Percentiles rank a stretch among this genome's conserved stretches.
These are phyloP conservation scores for Pseudoips prasinana DNA, from an alignment of 2,888 invertebrate genomes.

Conservation along the genomic window DNA sequence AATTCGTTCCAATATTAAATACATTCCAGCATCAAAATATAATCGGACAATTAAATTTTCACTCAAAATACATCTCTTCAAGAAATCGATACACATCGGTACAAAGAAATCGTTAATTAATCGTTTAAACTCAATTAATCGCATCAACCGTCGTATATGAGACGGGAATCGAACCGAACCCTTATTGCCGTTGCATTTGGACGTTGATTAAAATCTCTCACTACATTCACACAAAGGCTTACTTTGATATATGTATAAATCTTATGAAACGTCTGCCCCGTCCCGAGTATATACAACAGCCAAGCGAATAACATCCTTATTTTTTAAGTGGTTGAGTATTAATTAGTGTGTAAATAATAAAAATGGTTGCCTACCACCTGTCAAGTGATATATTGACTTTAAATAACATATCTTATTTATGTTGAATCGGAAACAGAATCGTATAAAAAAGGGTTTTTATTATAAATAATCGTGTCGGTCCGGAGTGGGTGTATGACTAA, in stretches of 20 bases:
- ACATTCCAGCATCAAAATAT: not conserved
- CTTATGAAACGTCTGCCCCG: conserved; percentile 67
- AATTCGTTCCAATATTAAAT: conserved; percentile 20
- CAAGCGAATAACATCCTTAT: conserved; percentile 44
- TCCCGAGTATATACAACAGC: conserved; percentile 44
- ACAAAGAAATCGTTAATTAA: conserved; percentile 45
- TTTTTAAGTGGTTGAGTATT: conserved; percentile 32
- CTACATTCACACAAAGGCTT: conserved; percentile 75
- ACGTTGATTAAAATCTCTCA: conserved; percentile 80
- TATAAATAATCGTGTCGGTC: conserved; percentile 69
- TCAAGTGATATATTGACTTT: conserved; percentile 81
- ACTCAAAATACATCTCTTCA: conserved; percentile 24
- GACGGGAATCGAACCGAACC: conserved; percentile 47
- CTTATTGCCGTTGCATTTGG: conserved; percentile 42
- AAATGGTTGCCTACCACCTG: conserved; percentile 74
- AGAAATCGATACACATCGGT: conserved; percentile 36
- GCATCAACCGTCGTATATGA: conserved; percentile 45
- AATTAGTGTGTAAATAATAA: conserved; percentile 37
- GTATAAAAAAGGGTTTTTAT: conserved; percentile 73
- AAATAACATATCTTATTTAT: conserved; percentile 83
- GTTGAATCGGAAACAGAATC: conserved; percentile 80
- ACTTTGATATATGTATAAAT: conserved; percentile 80
- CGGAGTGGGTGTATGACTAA: conserved; percentile 76
- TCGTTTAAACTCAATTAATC: conserved; percentile 52
- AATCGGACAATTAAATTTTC: conserved; percentile 18